phyloP scores from a whole-genome alignment of 2,888 invertebrate species.

The Drosophila koepferae region DNA sequence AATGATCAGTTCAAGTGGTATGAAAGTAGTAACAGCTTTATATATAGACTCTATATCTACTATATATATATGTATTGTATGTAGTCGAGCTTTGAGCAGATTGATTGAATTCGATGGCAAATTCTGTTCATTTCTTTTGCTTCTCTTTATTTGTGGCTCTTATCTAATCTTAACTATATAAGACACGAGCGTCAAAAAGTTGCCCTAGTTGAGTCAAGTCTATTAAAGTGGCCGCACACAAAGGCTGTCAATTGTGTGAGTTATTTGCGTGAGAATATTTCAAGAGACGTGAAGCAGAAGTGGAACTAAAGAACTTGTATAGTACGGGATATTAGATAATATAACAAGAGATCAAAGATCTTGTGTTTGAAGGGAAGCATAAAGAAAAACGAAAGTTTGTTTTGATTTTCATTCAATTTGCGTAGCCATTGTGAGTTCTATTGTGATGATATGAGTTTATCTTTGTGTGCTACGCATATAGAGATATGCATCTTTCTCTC shows the following conservation, averaged over 20 bases:
- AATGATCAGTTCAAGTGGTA: slow-evolving; percentile 24
- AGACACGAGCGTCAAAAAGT: slow-evolving; percentile 23
- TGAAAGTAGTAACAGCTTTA: neutral
- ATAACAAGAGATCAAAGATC: slow-evolving; percentile 22
- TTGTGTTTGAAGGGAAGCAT: neutral
- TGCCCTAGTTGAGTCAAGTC: slow-evolving; percentile 3
- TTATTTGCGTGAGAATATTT: slow-evolving; percentile 34
- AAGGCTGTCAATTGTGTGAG: slow-evolving; percentile 39
- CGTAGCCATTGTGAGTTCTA: slow-evolving; percentile 29
- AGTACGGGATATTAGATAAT: slow-evolving; percentile 26
- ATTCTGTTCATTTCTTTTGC: slow-evolving; percentile 2
- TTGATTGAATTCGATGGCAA: slow-evolving; percentile 26
- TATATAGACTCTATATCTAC: slow-evolving; percentile 5
- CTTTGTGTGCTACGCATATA: slow-evolving; percentile 23
- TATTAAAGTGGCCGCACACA: slow-evolving; percentile 35
- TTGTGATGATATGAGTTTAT: slow-evolving; percentile 38
- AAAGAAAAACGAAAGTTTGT: slow-evolving; percentile 46
- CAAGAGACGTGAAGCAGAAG: neutral
- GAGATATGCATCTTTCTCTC: neutral
- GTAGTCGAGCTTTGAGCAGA: slow-evolving; percentile 4
- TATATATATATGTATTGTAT: slow-evolving; percentile 1
- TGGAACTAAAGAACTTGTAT: neutral
- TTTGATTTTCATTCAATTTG: slow-evolving; percentile 43
- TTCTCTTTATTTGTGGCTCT: neutral
- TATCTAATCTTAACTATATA: slow-evolving; percentile 33